Percentiles rank a stretch among this genome's conserved stretches.
Evolutionary conservation across 2,113 vertebrate genomes (phyloP).

Genomic region (Acrocephalus arundinaceus): DNA sequence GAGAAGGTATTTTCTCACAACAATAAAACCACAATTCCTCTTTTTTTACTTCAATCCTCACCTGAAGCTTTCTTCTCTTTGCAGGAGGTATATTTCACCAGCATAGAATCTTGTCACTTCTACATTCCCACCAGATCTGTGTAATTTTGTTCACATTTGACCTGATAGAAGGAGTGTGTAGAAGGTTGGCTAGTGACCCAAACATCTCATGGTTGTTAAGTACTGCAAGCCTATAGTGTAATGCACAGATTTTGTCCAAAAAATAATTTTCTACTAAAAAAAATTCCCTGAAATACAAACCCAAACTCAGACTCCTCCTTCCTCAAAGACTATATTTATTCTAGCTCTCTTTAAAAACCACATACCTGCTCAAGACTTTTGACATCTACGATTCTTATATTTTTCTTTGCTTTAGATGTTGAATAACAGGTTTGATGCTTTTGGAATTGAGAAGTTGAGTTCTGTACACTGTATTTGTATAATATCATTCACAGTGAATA

Average conservation of each 20-base stretch:
- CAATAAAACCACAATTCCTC: background rate
- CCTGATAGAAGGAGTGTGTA: background rate
- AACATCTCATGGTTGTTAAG: background rate
- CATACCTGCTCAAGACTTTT: background rate
- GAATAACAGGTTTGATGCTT: background rate
- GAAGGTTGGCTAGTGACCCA: background rate
- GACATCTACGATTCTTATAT: background rate
- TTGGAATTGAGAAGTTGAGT: background rate
- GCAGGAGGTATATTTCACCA: background rate
- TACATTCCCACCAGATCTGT: background rate
- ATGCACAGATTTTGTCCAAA: background rate
- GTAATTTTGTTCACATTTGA: background rate
- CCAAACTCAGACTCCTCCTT: background rate
- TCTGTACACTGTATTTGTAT: background rate
- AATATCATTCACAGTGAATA: background rate
- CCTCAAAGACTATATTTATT: background rate
- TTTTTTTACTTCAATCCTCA: background rate
- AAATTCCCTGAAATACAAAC: rapidly evolving
- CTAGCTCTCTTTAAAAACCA: background rate
- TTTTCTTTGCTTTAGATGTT: background rate
- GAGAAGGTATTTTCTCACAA: background rate
- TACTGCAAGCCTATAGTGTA: background rate
- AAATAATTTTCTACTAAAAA: background rate
- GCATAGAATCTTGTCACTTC: background rate
- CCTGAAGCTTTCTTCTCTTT: background rate